Evolutionary conservation across 2,797 vertebrate genomes (phyloP), one percentile per base, ranked within the genome.

Genomic region (Urophycis tenuis): DNA sequence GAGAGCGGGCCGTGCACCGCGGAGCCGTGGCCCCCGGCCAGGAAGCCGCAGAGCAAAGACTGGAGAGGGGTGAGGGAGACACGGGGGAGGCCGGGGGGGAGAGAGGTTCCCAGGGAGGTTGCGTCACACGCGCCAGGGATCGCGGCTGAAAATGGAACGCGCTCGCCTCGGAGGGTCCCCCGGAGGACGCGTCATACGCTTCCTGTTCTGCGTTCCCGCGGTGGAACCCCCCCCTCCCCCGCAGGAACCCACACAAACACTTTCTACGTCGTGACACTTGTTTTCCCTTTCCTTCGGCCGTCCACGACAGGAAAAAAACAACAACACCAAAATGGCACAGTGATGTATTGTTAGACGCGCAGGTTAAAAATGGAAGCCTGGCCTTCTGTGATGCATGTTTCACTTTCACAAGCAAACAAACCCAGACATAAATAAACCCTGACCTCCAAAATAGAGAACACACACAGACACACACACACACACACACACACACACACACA

Each of bases 91-190:
- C 72, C 82, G 78, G 88, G 81, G 85, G 67, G 73, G 80, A 84
- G 82, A 74, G 31, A 53, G 2, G 82, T 88, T 87, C 89, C 86
- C 79, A 75, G 81, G 14, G 73, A 82, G 29, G 77, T 89, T 88
- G 84, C 88, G 88, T 91, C 53, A 64, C 53, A 64, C 53, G n/a
- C n/a, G 9, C 1, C 9, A 22, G 5, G 22, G 22, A 25, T 60
- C 53, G 15, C 14, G 11, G 15, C 41, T 22, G 19, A 53, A 22
- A 22, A 5, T 53, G 45, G 14, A 53, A 5, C 45, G 73, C 12
- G 80, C 73, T 72, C 82, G 71, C 45, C 53, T 64, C 53, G n/a
- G 53, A 64, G 53, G 53, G 29, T 25, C n/a, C n/a, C 53, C 29
- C n/a, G n/a, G 9, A 5, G n/a, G 11, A 9, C 29, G 8, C 22